Conservation (phyloP, 2,888 invertebrate species). For the Nebria brevicollis region DNA sequence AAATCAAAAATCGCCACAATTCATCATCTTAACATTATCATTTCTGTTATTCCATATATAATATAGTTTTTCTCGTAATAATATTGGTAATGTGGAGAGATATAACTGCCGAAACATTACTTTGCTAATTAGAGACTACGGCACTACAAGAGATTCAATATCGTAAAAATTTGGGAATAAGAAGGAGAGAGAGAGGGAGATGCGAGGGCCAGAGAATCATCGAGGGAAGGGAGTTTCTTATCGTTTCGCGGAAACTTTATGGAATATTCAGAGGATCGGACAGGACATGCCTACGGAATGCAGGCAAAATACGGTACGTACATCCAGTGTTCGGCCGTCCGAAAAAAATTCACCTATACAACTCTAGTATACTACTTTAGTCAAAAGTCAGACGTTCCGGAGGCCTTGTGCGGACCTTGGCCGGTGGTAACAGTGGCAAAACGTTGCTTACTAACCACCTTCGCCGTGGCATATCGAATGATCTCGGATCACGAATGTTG, state of each 20-base stretch:
- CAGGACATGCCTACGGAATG: background rate
- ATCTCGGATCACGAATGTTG: conserved; percentile 78
- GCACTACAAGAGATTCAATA: background rate
- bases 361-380: conserved; percentile 32
- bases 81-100: conserved; percentile 42
- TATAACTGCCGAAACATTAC: conserved; percentile 37
- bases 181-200: background rate
- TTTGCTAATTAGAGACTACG: background rate
- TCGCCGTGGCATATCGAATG: conserved; percentile 58
- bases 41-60: conserved; percentile 16
- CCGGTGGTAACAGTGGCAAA: conserved; percentile 6
- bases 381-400: conserved; percentile 21
- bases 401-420: conserved; percentile 5
- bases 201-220: background rate
- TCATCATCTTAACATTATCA: conserved; percentile 21
- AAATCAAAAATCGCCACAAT: conserved; percentile 53
- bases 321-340: conserved; percentile 2
- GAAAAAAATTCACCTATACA: background rate
- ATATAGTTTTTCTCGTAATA: conserved; percentile 27
- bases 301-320: background rate
- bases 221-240: background rate
- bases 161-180: background rate
- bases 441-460: conserved; percentile 10
- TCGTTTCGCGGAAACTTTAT: background rate
- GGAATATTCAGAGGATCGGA: background rate